phyloP scores from a whole-genome alignment of 2,113 vertebrate species.

The Mola mola region DNA sequence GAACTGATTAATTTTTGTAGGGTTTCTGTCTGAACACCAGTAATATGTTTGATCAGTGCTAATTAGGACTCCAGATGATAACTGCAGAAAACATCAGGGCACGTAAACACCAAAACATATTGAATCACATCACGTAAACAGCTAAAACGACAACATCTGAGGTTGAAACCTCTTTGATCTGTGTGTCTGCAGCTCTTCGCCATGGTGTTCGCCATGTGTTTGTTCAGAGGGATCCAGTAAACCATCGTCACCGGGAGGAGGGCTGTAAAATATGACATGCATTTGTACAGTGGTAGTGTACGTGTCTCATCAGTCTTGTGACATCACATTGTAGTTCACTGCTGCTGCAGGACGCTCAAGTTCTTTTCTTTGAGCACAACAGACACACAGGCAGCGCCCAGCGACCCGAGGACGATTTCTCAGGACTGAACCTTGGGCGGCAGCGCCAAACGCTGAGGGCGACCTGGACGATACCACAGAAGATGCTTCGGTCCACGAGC shows the following conservation, averaged over 20 bases:
- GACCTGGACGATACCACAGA: too few relatives aligned
- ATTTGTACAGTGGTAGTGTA: constrained; percentile 50
- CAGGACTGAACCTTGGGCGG: neutral
- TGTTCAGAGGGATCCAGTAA: constrained; percentile 93
- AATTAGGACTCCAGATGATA: too few relatives aligned
- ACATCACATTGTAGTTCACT: constrained; percentile 78
- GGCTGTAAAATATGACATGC: constrained; percentile 75
- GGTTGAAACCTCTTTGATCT: neutral
- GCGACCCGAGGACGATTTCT: neutral
- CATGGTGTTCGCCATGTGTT: constrained; percentile 96
- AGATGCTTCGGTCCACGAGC: too few relatives aligned
- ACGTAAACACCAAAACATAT: too few relatives aligned
- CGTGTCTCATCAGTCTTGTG: constrained; percentile 63
- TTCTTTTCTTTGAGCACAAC: constrained; percentile 44
- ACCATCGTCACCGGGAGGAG: constrained; percentile 4
- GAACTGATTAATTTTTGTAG: too few relatives aligned
- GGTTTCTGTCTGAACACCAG: too few relatives aligned
- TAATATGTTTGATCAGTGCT: too few relatives aligned
- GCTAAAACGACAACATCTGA: too few relatives aligned
- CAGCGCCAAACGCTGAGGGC: too few relatives aligned
- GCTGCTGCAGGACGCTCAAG: constrained; percentile 72
- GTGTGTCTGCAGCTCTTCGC: constrained; percentile 86
- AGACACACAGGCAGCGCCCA: constrained; percentile 15
- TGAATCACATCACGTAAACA: too few relatives aligned
- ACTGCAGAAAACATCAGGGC: too few relatives aligned